These are phyloP conservation scores for Eulemur coronatus DNA, from an alignment of 2,797 vertebrate genomes.

Conservation along the genomic window DNA sequence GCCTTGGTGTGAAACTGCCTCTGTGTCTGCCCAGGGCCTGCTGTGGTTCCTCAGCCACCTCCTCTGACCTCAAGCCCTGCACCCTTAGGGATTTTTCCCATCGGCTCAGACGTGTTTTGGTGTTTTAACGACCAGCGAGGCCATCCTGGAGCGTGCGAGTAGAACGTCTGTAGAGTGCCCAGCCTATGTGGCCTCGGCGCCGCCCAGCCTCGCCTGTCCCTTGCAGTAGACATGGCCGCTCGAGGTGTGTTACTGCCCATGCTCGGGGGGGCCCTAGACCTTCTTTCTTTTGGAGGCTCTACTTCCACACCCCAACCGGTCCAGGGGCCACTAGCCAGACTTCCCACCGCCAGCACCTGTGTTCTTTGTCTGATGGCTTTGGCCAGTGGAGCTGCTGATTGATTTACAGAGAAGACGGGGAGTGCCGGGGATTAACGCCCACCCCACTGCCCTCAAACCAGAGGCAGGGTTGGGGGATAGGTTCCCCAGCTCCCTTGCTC, in stretches of 20 bases:
- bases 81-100: not conserved
- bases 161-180: too few species aligned
- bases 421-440: not conserved
- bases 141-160: rapidly evolving
- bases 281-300: not conserved
- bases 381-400: not conserved
- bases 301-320: too few species aligned
- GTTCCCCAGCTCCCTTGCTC: not conserved
- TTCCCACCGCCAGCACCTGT: not conserved
- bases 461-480: not conserved
- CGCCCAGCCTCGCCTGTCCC: not conserved
- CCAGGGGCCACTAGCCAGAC: not conserved
- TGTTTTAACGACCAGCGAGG: not conserved
- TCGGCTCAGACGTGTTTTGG: not conserved
- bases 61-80: not conserved
- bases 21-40: not conserved
- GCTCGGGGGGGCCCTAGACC: too few species aligned
- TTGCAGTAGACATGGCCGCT: rapidly evolving
- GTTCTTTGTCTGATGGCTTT: not conserved
- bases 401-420: not conserved
- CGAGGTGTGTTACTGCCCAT: rapidly evolving
- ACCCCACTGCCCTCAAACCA: not conserved
- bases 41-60: not conserved
- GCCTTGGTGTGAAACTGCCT: not conserved
- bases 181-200: not conserved